These are phyloP conservation scores for Ancistrus triradiatus DNA, from an alignment of 2,113 vertebrate genomes.

Conservation along the genomic window DNA sequence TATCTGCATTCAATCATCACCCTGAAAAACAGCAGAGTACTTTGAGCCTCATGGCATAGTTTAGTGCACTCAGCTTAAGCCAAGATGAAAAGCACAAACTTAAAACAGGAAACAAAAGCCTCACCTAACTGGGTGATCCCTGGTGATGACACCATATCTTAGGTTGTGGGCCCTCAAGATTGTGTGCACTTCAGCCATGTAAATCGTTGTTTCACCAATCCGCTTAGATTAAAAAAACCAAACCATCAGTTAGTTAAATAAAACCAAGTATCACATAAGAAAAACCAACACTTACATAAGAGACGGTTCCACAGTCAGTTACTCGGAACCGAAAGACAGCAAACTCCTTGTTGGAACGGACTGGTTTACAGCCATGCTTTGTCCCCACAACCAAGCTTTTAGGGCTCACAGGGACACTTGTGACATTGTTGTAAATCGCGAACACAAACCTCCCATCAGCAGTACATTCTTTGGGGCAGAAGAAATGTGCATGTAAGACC, in stretches of 20 bases:
- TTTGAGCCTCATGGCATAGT: background rate
- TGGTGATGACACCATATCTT: constrained; percentile 59
- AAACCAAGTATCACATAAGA: background rate
- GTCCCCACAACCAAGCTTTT: constrained; percentile 49
- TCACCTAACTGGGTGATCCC: constrained; percentile 55
- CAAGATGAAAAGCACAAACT: background rate
- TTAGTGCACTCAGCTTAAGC: background rate
- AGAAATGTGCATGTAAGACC: background rate
- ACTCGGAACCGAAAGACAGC: constrained; percentile 65
- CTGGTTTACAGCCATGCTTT: constrained; percentile 50
- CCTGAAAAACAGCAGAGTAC: constrained; percentile 34
- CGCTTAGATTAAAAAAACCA: constrained; percentile 37
- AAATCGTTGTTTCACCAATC: constrained; percentile 43
- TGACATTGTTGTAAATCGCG: constrained; percentile 40
- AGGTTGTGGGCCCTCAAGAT: constrained; percentile 42
- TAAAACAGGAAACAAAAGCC: background rate
- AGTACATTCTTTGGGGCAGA: constrained; percentile 57
- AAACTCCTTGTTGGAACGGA: constrained; percentile 44
- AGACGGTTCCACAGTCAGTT: constrained; percentile 57
- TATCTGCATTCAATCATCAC: constrained; percentile 66
- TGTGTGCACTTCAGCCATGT: constrained; percentile 59
- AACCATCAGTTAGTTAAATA: background rate
- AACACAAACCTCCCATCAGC: constrained; percentile 61
- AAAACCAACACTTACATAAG: constrained; percentile 53
- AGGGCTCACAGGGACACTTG: constrained; percentile 46